These are phyloP conservation scores for Sialis lutaria DNA, from an alignment of 2,888 invertebrate genomes.

Conservation along the genomic window DNA sequence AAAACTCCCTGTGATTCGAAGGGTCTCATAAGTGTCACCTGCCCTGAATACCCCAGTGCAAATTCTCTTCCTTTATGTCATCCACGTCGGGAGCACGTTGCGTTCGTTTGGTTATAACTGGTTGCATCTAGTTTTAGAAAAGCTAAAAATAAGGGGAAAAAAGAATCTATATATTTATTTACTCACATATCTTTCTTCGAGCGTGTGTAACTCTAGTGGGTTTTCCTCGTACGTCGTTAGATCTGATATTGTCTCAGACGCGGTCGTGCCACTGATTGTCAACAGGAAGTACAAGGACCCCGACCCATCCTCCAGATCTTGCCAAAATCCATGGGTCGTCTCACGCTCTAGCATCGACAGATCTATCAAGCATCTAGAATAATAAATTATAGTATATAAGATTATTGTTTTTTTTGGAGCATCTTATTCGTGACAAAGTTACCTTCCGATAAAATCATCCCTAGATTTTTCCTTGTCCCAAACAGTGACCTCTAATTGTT, in stretches of 20 bases:
- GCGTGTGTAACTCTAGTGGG: conserved; percentile 44
- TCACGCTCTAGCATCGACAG: conserved; percentile 71
- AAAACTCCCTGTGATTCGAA: too few relatives aligned
- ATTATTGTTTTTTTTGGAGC: background rate
- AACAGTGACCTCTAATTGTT: conserved; percentile 78
- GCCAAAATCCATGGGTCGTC: conserved; percentile 79
- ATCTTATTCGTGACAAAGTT: conserved; percentile 12
- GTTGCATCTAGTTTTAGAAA: too few relatives aligned
- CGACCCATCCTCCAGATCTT: conserved; percentile 76
- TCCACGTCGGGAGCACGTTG: too few relatives aligned
- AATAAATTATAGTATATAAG: background rate
- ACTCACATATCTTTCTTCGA: conserved; percentile 55
- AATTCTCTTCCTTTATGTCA: too few relatives aligned
- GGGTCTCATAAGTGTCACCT: too few relatives aligned
- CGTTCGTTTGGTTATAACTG: too few relatives aligned
- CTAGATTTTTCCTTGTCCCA: conserved; percentile 80
- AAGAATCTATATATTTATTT: too few relatives aligned
- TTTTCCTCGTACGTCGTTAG: conserved; percentile 71
- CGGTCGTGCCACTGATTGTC: conserved; percentile 89
- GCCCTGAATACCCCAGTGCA: too few relatives aligned
- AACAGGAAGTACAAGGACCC: conserved; percentile 73
- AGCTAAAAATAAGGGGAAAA: too few relatives aligned
- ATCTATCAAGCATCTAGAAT: conserved; percentile 62
- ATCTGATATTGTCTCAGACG: conserved; percentile 84
- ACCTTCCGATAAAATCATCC: conserved; percentile 77